Evolutionary conservation across 2,888 invertebrate species (phyloP).

Genomic region (Aethes cnicana): DNA sequence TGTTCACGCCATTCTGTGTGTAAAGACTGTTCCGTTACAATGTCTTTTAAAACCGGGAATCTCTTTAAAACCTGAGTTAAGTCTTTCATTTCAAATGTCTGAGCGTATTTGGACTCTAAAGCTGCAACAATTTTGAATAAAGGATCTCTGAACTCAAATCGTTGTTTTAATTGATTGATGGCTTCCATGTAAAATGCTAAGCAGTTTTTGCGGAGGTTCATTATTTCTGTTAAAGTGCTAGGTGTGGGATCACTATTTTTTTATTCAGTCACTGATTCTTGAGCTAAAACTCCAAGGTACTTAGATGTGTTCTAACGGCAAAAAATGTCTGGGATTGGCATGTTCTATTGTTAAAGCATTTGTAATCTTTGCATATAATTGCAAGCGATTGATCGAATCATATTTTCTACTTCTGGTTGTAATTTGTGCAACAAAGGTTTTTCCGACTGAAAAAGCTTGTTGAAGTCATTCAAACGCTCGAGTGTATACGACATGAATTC

Average conservation of each 20-base stretch:
- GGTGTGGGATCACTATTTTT: neutral
- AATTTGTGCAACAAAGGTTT: too few species aligned
- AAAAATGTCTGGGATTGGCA: neutral
- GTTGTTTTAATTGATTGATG: neutral
- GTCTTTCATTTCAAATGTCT: conserved; percentile 32
- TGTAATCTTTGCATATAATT: too few species aligned
- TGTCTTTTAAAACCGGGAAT: conserved; percentile 18
- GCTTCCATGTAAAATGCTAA: conserved; percentile 4
- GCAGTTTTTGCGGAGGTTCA: neutral
- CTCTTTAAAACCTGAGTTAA: conserved; percentile 25
- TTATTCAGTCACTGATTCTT: neutral
- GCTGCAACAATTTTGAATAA: neutral
- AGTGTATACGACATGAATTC: too few species aligned
- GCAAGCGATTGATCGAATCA: too few species aligned
- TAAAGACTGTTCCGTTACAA: conserved; percentile 13
- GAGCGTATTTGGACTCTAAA: conserved; percentile 26
- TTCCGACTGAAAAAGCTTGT: too few species aligned
- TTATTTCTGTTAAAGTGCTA: neutral
- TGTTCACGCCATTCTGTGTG: conserved; percentile 31
- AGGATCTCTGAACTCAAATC: neutral
- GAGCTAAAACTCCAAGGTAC: neutral
- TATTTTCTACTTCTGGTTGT: too few species aligned
- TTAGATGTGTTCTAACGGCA: neutral
- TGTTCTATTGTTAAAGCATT: neutral
- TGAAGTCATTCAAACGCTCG: too few species aligned